Conservation (phyloP, 2,113 vertebrate species). For the Protobothrops mucrosquamatus region DNA sequence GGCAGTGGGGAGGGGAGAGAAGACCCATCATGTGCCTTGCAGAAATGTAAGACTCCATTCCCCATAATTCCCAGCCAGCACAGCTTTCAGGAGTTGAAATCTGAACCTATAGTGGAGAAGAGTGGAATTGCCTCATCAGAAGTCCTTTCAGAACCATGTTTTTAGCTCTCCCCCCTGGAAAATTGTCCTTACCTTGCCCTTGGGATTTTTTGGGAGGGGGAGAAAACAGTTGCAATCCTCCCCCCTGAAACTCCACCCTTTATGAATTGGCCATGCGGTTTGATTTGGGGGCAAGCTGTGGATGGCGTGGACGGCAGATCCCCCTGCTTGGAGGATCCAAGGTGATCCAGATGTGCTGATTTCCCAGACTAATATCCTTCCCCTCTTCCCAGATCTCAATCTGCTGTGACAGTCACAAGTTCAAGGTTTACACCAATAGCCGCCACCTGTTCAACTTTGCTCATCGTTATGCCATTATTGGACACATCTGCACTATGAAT, state of each 20-base stretch:
- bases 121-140: background rate
- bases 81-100: background rate
- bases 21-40: background rate
- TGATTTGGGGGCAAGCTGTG: background rate
- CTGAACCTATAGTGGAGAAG: background rate
- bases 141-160: background rate
- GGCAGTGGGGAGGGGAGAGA: background rate
- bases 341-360: background rate
- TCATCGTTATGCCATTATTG: conserved; percentile 69
- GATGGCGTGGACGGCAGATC: fast-evolving
- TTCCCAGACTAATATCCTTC: background rate
- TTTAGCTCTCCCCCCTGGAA: background rate
- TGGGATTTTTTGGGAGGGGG: background rate
- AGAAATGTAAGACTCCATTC: background rate
- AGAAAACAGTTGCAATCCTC: background rate
- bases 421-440: conserved; percentile 78
- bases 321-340: background rate
- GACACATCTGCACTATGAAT: conserved; percentile 71
- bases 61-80: background rate
- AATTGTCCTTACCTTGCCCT: background rate
- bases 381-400: conserved; percentile 71
- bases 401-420: conserved; percentile 71
- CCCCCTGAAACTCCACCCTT: background rate
- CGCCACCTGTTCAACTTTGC: conserved; percentile 75
- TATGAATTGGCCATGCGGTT: background rate